Evolutionary conservation across 2,113 vertebrate genomes (phyloP).

Genomic region (Nesospiza acunhae): DNA sequence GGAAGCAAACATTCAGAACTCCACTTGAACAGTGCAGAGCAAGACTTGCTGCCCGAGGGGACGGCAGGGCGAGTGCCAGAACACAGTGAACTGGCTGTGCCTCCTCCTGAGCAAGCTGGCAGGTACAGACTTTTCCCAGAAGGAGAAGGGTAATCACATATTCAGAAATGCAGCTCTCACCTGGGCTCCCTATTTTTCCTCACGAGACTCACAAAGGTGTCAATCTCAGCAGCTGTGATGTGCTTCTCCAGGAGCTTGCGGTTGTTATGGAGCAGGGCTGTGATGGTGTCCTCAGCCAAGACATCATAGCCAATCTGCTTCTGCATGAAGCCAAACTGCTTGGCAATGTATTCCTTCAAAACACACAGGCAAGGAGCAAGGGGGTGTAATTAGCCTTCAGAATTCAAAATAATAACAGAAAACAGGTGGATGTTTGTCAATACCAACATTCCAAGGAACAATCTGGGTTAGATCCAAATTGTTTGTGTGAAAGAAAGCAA

Average conservation of each 20-base stretch:
- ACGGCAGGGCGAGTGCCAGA: not conserved
- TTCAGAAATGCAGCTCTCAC: slow-evolving; percentile 63
- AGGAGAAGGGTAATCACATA: not conserved
- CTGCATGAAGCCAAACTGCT: slow-evolving; percentile 99
- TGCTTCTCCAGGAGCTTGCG: slow-evolving; percentile 97
- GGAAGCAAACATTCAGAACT: not conserved
- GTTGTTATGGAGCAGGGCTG: slow-evolving; percentile 95
- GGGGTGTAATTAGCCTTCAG: not conserved
- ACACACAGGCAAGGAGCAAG: not conserved
- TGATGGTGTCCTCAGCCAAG: slow-evolving; percentile 97
- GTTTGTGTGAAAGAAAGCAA: not conserved
- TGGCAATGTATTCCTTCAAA: slow-evolving; percentile 95
- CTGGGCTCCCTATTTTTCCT: slow-evolving; percentile 96
- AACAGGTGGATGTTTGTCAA: not conserved
- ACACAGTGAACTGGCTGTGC: not conserved
- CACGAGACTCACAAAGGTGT: slow-evolving; percentile 96
- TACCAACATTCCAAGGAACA: accelerated
- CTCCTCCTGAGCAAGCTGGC: not conserved
- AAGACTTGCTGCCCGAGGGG: not conserved
- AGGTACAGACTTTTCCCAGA: not conserved
- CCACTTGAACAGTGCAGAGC: not conserved
- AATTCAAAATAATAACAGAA: not conserved
- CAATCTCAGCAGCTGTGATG: slow-evolving; percentile 96
- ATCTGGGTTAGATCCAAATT: not conserved
- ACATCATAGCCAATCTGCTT: slow-evolving; percentile 99